These are phyloP conservation scores for Drosophila neocordata DNA, from an alignment of 1,140 invertebrate species.

Conservation along the genomic window DNA sequence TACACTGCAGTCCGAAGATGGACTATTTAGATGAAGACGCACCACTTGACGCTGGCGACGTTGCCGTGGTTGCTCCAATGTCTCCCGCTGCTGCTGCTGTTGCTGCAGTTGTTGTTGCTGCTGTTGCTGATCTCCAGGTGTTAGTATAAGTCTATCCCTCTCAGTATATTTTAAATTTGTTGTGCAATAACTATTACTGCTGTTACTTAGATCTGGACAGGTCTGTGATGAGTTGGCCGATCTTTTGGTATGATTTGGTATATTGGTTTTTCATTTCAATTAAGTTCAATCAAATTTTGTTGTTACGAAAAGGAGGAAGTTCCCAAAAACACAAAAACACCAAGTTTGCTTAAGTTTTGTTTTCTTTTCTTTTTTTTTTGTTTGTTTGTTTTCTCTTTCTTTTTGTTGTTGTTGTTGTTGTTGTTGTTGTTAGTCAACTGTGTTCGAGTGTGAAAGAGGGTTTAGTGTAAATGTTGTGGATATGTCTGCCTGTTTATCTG, in stretches of 20 bases:
- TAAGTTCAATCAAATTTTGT: no score
- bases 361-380: background rate
- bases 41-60: constrained; percentile 62
- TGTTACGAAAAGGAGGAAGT: no score
- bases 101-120: constrained; percentile 21
- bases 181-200: constrained; percentile 47
- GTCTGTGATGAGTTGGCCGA: constrained; percentile 71
- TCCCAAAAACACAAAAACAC: background rate
- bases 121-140: constrained; percentile 43
- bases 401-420: background rate
- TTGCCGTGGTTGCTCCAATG: background rate
- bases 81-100: no score
- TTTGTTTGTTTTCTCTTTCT: background rate
- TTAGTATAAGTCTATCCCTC: constrained; percentile 78
- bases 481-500: background rate
- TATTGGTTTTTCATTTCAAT: no score
- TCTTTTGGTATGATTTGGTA: constrained; percentile 33
- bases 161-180: constrained; percentile 75
- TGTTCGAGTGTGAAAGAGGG: background rate
- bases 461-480: background rate
- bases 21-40: constrained; percentile 68
- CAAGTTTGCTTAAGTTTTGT: constrained; percentile 17
- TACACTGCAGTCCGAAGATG: constrained; percentile 66
- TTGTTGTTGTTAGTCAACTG: no score
- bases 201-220: constrained; percentile 59